Base-by-base conservation (phyloP, 1,140 invertebrate genomes). In the Zeugodacus cucurbitae region DNA sequence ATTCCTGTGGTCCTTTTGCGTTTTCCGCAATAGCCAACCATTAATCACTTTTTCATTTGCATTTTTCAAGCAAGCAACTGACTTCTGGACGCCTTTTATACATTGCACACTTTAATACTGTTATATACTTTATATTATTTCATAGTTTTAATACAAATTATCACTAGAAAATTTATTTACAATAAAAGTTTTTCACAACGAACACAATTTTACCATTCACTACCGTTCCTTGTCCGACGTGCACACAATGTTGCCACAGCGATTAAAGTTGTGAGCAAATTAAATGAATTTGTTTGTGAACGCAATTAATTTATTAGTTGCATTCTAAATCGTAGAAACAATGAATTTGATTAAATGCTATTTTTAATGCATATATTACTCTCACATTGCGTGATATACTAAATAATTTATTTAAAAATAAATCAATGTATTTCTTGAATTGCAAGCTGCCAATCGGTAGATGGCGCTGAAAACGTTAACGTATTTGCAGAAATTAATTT, bases 81-180 rank as follows among this genome's bases (percentile, higher is more conserved):
- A 1, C 74, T 11, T 22, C 48, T 3, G 4, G 44, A 11, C 6
- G 26, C 74, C 14, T 22, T 82, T 22, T 20, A 82, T 26, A 14
- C 11, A 82, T 29, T 29, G 10, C 74, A 4, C 26, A 48, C 41
- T 3, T 82, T 22, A 48, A 22, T n/a, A 14, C 1, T 48, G 3
- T 26, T n/a, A 41, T 54, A 29, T 48, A 48, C 17, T 29, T 82
- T n/a, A 82, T 8, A 41, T 44, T 48, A 37, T 82, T 54, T 41
- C 1, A 8, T 14, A 82, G 41, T 54, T 82, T 82, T 82, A 48
- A n/a, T 26, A 82, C 26, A 82, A 82, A 29, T 82, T 82, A 26
- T 10, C 74, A 82, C 74, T 48, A 48, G 20, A 82, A n/a, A 48
- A 14, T 48, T 26, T 82, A 82, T 82, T 82, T 82, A 82, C 74